Evolutionary conservation across 1,140 invertebrate species (phyloP), one percentile per base, ranked within the genome.

Genomic region (Marisa cornuarietis): DNA sequence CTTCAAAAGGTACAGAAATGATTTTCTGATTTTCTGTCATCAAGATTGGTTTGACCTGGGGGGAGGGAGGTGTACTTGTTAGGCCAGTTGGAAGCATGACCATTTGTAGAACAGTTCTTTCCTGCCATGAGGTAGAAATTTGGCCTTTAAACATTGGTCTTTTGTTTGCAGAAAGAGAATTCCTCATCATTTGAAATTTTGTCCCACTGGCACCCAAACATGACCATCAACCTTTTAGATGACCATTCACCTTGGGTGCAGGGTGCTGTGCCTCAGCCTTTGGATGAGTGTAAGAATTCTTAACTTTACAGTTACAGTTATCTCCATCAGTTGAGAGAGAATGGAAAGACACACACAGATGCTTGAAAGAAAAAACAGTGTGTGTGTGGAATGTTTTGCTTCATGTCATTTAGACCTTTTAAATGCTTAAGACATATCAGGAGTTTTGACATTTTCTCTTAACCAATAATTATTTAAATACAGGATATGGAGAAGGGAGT

Each of bases 161-260:
- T 76, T 69, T 58, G 22, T 78, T 83, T 85, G 51, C 79, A 90
- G 87, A 89, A 87, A 82, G 84, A 85, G 24, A 89, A 88, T 78
- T 82, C 82, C 31, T 87, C 85, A 8, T 76, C 83, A 6, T 90
- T 79, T 87, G 88, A 98, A 92, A 95, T 99, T 81, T 91, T 99
- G 0, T 99, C 98, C 22, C 98, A 99, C 91, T 99, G 98, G 98
- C 99, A 99, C 94, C 97, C 98, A 2, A 99, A 99, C 93, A 90
- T 99, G 81, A 99, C 98, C 0, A 93, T 99, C 51, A 99, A 98
- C 92, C 89, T 99, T 62, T 94, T 99, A 42, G 95, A 95, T 80
- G 98, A 99, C 92, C 96, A 98, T 90, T 98, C 97, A 0, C 94
- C 95, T 82, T 99, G 98, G 98, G 93, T 95, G 16, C 93, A 94